These are phyloP conservation scores for Polypterus senegalus DNA, from an alignment of 2,113 vertebrate species.

Conservation along the genomic window DNA sequence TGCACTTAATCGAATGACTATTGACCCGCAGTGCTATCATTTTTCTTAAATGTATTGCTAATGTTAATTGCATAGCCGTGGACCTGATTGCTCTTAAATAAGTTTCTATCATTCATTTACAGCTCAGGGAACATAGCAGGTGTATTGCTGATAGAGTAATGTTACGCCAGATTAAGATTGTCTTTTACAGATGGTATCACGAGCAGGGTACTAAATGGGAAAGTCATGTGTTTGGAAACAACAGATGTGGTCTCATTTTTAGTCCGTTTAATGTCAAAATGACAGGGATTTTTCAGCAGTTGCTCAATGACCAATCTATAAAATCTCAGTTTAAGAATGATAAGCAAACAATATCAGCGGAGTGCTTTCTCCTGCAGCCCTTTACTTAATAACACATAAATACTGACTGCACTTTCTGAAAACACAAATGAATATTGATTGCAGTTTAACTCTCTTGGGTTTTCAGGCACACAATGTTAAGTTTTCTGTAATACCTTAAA, in stretches of 20 bases:
- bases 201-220: constrained; percentile 50
- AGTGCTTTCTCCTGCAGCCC: too few species aligned
- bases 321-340: too few species aligned
- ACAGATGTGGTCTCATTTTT: constrained; percentile 39
- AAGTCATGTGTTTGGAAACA: constrained; percentile 36
- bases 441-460: too few species aligned
- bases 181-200: constrained; percentile 40
- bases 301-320: too few species aligned
- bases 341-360: too few species aligned
- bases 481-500: too few species aligned
- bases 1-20: constrained; percentile 7
- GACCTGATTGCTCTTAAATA: constrained; percentile 29
- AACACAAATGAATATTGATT: too few species aligned
- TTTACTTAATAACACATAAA: too few species aligned
- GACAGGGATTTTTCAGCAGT: too few species aligned
- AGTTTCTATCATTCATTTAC: constrained; percentile 39
- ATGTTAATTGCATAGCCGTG: constrained; percentile 22
- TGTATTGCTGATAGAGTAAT: constrained; percentile 44
- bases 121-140: constrained; percentile 40
- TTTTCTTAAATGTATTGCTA: constrained; percentile 22
- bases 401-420: too few species aligned
- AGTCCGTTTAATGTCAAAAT: constrained; percentile 15
- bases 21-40: not conserved
- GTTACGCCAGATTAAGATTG: constrained; percentile 51
- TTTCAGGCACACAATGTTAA: too few species aligned